Base-by-base conservation (phyloP, 2,797 vertebrate species). In the Coilia nasus region DNA sequence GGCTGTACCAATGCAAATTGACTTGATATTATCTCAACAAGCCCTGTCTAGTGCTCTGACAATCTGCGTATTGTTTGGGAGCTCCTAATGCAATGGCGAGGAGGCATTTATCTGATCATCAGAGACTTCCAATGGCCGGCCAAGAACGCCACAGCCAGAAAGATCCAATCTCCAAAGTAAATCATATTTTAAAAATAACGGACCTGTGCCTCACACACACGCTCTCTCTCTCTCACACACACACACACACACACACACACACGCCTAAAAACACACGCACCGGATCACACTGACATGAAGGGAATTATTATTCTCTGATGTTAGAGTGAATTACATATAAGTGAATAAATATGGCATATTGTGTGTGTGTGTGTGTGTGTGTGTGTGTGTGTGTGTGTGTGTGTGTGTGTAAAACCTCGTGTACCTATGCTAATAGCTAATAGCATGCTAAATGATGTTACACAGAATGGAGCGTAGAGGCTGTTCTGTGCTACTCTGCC, bases 141-240 rank as follows among this genome's bases (percentile, higher is more conserved):
- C 92, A 93, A 92, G 91, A 90, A 88, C 54, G 92, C 86, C 90
- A 92, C 91, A 90, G 81, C 31, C 83, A 88, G 87, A 86, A 89
- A 87, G 88, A 86, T 90, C 87, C 86, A 67, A 86, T 84, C 89
- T 89, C 88, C 86, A 91, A 81, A 83, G 90, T 78, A 87, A 86
- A 93, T 91, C 88, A 87, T 64, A 86, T 41, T 89, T 89, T 89
- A 87, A 91, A 81, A 83, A 91, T 81, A 87, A 86, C 41, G 91
- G 91, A 87, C 88, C 88, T 88, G 44, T 59, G 59, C 25, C 64
- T 28, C 28, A 59, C 57, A 59, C 57, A 59, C 57, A 19, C 57
- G 21, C 57, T 2, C 17, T 21, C 57, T 21, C 57, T 0, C 56
- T 28, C 11, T 28, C 11, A 31, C 14, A 35, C 25, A 71, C 67